A percentile compares a stretch with the other conserved stretches of the same genome.
phyloP scores from a whole-genome alignment of 2,888 invertebrate species.

The Salticus scenicus region DNA sequence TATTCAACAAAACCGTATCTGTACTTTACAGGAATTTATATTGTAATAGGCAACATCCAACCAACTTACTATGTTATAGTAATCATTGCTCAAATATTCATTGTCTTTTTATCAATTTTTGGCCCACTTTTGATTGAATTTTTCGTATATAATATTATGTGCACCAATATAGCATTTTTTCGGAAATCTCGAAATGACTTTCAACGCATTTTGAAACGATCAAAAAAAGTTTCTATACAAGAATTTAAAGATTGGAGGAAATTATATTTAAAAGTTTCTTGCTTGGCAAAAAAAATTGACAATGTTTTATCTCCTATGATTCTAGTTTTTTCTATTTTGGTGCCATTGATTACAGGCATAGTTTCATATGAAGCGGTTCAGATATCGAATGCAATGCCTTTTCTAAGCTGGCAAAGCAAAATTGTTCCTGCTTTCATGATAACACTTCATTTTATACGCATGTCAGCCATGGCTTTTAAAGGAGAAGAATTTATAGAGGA shows the following conservation, averaged over 20 bases:
- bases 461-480: not conserved
- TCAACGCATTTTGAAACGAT: not conserved
- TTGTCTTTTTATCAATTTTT: not conserved
- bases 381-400: not conserved
- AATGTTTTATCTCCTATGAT: constrained; percentile 14
- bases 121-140: constrained; percentile 8
- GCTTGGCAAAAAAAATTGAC: constrained; percentile 10
- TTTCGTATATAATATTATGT: not conserved
- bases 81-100: not conserved
- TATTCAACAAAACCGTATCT: not conserved
- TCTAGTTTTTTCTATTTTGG: not conserved
- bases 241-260: not conserved
- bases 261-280: not conserved
- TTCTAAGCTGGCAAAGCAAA: constrained; percentile 1
- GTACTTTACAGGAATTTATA: not conserved
- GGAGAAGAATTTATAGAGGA: constrained; percentile 22
- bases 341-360: constrained; percentile 16
- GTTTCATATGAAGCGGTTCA: not conserved
- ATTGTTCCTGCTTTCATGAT: not conserved
- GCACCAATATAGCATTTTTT: not conserved
- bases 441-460: not conserved
- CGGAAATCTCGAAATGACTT: not conserved
- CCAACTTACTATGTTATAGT: not conserved
- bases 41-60: not conserved
- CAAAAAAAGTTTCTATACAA: not conserved